These are phyloP conservation scores for Pseudolaguvia tuberculata DNA, from an alignment of 2,113 vertebrate genomes.

Conservation along the genomic window DNA sequence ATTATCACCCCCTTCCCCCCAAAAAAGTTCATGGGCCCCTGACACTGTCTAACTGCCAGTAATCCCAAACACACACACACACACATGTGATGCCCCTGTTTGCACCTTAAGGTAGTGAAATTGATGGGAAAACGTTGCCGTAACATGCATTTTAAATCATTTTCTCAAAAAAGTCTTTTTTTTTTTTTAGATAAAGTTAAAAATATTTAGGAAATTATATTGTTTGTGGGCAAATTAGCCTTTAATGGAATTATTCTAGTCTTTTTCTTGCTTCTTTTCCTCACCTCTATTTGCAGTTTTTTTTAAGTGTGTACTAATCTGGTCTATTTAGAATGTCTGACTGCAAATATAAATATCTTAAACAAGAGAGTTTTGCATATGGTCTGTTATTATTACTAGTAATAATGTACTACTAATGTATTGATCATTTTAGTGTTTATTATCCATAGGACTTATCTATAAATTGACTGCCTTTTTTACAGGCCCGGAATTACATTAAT, in stretches of 20 bases:
- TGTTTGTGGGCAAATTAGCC: neutral
- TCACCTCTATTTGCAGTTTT: slow-evolving; percentile 2
- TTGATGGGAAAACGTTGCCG: neutral
- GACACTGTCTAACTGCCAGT: too few species aligned
- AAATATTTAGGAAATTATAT: neutral
- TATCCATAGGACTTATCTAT: neutral
- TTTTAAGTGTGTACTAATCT: neutral
- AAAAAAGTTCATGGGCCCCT: too few species aligned
- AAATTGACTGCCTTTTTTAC: slow-evolving; percentile 31
- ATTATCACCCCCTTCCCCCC: too few species aligned
- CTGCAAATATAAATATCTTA: neutral
- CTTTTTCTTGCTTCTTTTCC: neutral
- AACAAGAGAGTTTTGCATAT: neutral
- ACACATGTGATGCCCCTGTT: too few species aligned
- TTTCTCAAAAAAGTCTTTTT: neutral
- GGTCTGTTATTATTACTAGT: too few species aligned
- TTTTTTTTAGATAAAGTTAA: neutral
- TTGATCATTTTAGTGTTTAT: too few species aligned
- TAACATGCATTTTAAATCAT: neutral
- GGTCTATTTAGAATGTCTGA: slow-evolving; percentile 1
- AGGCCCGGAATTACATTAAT: slow-evolving; percentile 97
- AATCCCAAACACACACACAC: too few species aligned
- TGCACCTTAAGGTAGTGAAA: neutral
- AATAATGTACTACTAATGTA: too few species aligned
- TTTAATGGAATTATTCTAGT: neutral